Conservation (phyloP, 2,113 vertebrate genomes). For the Melanostigma gelatinosum region DNA sequence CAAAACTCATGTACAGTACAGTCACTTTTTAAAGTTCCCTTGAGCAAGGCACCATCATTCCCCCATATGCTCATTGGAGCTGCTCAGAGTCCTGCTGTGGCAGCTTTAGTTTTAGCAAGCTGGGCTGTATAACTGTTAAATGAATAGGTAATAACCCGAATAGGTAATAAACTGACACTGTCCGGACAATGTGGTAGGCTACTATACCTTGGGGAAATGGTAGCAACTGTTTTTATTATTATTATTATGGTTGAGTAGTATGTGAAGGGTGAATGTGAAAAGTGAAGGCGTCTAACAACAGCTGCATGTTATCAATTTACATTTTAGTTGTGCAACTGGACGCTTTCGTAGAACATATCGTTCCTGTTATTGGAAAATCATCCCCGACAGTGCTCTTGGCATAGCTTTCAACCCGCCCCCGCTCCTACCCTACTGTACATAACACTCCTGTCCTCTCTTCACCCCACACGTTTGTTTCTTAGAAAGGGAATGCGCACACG, state of each 20-base stretch:
- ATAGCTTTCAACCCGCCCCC: neutral
- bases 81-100: neutral
- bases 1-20: neutral
- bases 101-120: neutral
- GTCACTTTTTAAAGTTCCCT: neutral
- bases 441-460: neutral
- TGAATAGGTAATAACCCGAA: too few relatives aligned
- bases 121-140: too few relatives aligned
- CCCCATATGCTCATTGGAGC: too few relatives aligned
- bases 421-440: neutral
- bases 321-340: neutral
- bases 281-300: neutral
- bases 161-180: too few relatives aligned
- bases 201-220: too few relatives aligned
- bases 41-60: neutral
- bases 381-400: neutral
- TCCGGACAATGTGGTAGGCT: too few relatives aligned
- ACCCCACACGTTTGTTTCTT: neutral
- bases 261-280: too few relatives aligned
- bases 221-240: too few relatives aligned
- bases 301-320: neutral
- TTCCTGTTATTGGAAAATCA: neutral
- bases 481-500: neutral
- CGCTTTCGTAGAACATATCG: neutral
- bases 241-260: too few relatives aligned